A percentile compares a stretch with the other conserved stretches of the same genome.
phyloP scores from a whole-genome alignment of 1,140 invertebrate species.

The Tetragnatha versicolor region DNA sequence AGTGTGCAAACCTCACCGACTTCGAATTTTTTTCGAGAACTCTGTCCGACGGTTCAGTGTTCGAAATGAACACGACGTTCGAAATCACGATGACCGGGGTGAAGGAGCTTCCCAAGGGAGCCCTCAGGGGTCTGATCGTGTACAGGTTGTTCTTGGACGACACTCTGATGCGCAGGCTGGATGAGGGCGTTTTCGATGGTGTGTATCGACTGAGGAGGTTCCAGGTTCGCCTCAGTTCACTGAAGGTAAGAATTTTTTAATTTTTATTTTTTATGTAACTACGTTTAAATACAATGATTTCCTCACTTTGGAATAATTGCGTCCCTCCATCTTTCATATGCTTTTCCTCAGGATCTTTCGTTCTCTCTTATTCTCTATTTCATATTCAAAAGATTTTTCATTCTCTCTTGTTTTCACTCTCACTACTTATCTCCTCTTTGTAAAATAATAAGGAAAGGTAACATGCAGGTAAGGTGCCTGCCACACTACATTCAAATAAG shows the following conservation, averaged over 20 bases:
- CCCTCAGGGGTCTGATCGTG: slow-evolving; percentile 2
- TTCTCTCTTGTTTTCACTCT: no score
- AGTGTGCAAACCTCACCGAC: neutral
- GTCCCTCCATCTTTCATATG: no score
- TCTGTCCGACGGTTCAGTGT: neutral
- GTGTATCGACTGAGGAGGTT: slow-evolving; percentile 10
- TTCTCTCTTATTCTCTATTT: no score
- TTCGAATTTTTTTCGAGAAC: neutral
- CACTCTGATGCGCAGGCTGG: neutral
- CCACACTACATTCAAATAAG: no score
- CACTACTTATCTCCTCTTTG: no score
- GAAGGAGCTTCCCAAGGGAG: neutral
- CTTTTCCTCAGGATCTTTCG: no score
- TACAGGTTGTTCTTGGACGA: slow-evolving; percentile 7
- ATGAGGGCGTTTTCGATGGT: slow-evolving; percentile 13
- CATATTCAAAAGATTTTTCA: no score
- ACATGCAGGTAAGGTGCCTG: no score
- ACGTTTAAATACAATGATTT: no score
- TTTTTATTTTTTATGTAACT: neutral
- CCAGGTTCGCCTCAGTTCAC: slow-evolving; percentile 7
- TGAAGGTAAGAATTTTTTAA: neutral
- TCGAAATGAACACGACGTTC: neutral
- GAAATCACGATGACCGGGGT: slow-evolving; percentile 1
- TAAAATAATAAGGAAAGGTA: no score
- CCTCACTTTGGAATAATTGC: no score